A percentile compares a stretch with the other conserved stretches of the same genome.
Evolutionary conservation across 2,797 vertebrate species (phyloP).

Genomic region (Liasis olivaceus): DNA sequence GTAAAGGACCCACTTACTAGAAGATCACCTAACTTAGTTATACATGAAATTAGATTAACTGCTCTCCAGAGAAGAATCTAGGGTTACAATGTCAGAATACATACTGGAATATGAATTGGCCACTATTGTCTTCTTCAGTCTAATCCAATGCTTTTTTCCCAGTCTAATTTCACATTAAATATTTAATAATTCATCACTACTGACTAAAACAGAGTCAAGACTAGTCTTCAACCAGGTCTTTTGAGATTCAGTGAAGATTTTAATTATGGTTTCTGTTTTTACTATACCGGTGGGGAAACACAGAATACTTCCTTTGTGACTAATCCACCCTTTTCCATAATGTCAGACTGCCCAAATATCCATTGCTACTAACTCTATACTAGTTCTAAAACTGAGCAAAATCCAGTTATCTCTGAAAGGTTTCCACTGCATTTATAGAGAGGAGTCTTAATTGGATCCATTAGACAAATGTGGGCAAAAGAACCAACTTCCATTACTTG

Average conservation of each 20-base stretch:
- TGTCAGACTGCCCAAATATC: not conserved
- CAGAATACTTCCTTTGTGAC: not conserved
- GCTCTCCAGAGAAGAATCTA: not conserved
- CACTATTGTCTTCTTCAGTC: not conserved
- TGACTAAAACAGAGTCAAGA: not conserved
- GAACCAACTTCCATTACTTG: not conserved
- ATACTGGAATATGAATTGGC: not conserved
- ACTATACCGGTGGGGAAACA: not conserved
- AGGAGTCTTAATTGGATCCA: not conserved
- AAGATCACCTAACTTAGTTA: not conserved
- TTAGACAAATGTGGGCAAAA: not conserved
- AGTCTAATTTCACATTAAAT: not conserved
- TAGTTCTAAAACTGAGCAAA: not conserved
- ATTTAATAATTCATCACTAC: not conserved
- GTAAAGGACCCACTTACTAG: not conserved
- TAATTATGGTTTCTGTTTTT: not conserved
- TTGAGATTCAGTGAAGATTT: not conserved
- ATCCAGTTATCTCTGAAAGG: not conserved
- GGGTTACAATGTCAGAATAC: not conserved
- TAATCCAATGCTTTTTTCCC: not conserved
- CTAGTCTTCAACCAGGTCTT: not conserved
- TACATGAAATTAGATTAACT: not conserved
- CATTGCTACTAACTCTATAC: not conserved
- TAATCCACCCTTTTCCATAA: not conserved
- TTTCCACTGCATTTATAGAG: not conserved